Percentiles rank a stretch among this genome's conserved stretches.
These are phyloP conservation scores for Amiota minor DNA, from an alignment of 2,888 invertebrate species.

Conservation along the genomic window DNA sequence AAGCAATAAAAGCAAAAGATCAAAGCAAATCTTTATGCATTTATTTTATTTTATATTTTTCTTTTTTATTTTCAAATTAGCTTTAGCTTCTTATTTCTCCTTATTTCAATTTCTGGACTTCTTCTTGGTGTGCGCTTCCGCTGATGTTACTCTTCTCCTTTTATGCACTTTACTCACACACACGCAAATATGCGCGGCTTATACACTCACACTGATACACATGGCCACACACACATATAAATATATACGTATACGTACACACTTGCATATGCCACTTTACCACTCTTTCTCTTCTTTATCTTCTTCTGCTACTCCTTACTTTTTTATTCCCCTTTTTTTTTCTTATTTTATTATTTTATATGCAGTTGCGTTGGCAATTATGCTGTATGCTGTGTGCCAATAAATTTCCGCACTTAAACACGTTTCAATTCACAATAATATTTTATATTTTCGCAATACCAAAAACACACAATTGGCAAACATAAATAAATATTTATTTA, in stretches of 20 bases:
- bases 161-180: not conserved
- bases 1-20: no score
- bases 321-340: not conserved
- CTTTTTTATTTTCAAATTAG: no score
- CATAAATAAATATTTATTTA: not conserved
- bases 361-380: conserved; percentile 2
- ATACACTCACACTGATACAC: not conserved
- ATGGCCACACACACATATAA: not conserved
- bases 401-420: not conserved
- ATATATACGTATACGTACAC: not conserved
- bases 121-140: not conserved
- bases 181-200: not conserved
- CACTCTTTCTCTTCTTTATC: conserved; percentile 10
- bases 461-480: not conserved
- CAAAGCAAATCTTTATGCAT: no score
- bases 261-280: not conserved
- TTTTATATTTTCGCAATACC: not conserved
- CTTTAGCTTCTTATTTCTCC: no score
- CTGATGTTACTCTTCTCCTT: not conserved
- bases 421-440: not conserved
- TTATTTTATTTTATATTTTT: no score
- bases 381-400: not conserved
- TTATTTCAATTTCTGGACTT: no score
- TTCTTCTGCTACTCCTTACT: not conserved
- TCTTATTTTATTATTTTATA: not conserved